phyloP scores from a whole-genome alignment of 2,888 invertebrate species.

The Dascillus cervinus region DNA sequence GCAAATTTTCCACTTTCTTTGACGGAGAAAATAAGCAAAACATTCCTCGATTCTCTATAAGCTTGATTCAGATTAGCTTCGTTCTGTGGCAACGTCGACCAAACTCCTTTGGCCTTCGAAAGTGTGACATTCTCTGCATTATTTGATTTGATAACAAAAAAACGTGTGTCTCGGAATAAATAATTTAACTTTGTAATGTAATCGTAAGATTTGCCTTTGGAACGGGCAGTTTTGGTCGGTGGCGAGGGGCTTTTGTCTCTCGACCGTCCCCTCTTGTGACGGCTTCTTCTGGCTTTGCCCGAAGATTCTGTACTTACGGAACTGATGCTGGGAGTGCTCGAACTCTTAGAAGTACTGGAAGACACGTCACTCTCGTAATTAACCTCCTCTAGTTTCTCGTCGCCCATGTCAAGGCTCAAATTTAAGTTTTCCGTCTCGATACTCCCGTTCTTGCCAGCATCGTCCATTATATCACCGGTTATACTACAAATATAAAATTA shows the following conservation, averaged over 20 bases:
- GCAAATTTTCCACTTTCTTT: slow-evolving; percentile 95
- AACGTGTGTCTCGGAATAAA: slow-evolving; percentile 87
- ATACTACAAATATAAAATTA: no score
- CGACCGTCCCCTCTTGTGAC: slow-evolving; percentile 49
- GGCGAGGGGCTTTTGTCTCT: slow-evolving; percentile 37
- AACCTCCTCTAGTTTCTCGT: slow-evolving; percentile 71
- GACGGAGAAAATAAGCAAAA: slow-evolving; percentile 91
- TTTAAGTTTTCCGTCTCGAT: slow-evolving; percentile 40
- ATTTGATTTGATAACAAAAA: slow-evolving; percentile 96
- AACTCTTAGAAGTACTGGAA: slow-evolving; percentile 65
- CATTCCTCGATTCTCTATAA: slow-evolving; percentile 86
- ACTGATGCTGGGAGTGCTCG: slow-evolving; percentile 69
- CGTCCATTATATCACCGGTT: slow-evolving; percentile 34
- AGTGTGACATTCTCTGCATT: slow-evolving; percentile 94
- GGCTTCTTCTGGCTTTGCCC: slow-evolving; percentile 47
- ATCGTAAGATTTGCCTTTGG: slow-evolving; percentile 64
- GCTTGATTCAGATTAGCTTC: slow-evolving; percentile 95
- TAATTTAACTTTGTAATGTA: slow-evolving; percentile 87
- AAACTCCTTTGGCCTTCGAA: slow-evolving; percentile 92
- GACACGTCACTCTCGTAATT: slow-evolving; percentile 87
- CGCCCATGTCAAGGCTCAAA: slow-evolving; percentile 57
- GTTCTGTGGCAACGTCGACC: slow-evolving; percentile 97
- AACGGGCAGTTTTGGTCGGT: slow-evolving; percentile 35
- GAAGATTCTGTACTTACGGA: slow-evolving; percentile 68
- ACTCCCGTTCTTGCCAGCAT: slow-evolving; percentile 38